phyloP scores from a whole-genome alignment of 1,140 invertebrate species.

The Philotrypesis tridentata region DNA sequence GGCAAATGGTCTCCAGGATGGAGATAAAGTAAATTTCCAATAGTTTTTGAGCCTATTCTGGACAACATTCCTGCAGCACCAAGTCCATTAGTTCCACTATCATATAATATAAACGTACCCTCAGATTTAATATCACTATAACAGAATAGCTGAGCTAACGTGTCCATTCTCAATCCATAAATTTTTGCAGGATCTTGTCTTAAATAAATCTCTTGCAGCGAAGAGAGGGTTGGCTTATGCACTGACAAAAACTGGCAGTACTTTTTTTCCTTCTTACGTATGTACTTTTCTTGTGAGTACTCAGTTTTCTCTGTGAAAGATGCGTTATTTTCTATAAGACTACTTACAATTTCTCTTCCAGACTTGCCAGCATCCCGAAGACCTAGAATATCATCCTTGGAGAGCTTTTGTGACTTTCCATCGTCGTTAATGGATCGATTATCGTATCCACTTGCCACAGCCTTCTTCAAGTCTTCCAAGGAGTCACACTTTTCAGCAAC shows the following conservation, averaged over 20 bases:
- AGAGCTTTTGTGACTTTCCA: constrained; percentile 89
- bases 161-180: constrained; percentile 87
- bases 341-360: constrained; percentile 88
- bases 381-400: constrained; percentile 86
- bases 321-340: constrained; percentile 90
- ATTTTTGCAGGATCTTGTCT: constrained; percentile 84
- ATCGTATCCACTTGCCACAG: constrained; percentile 78
- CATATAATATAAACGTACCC: constrained; percentile 89
- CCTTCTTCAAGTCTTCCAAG: constrained; percentile 65
- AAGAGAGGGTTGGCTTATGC: constrained; percentile 82
- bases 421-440: constrained; percentile 90
- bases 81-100: constrained; percentile 89
- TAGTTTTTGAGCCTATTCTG: constrained; percentile 78
- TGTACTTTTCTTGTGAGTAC: constrained; percentile 95
- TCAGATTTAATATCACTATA: constrained; percentile 86
- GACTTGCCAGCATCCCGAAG: constrained; percentile 83
- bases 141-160: constrained; percentile 89
- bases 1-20: constrained; percentile 83
- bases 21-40: constrained; percentile 82
- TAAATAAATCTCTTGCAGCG: constrained; percentile 87
- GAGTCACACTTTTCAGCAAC: constrained; percentile 68
- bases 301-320: constrained; percentile 91
- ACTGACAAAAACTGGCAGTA: constrained; percentile 88
- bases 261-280: constrained; percentile 94
- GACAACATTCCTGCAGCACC: constrained; percentile 87